Evolutionary conservation across 2,113 vertebrate genomes (phyloP).

Genomic region (Gallinago media): DNA sequence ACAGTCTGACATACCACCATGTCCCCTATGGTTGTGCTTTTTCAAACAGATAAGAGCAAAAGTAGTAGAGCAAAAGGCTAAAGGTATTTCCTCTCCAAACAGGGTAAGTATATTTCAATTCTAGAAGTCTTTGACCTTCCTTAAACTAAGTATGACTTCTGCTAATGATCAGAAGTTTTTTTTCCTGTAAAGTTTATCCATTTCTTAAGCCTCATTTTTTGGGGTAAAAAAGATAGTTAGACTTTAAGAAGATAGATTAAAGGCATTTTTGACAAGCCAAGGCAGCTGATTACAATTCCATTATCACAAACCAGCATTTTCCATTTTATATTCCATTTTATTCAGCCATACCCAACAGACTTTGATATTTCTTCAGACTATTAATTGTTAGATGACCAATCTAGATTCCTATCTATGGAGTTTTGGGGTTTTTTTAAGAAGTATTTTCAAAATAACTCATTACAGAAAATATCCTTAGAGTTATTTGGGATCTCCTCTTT

Average conservation of each 20-base stretch:
- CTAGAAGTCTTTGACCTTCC: background rate
- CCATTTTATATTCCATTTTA: background rate
- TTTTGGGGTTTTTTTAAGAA: accelerated
- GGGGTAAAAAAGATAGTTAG: background rate
- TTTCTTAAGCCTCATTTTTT: background rate
- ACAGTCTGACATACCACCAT: background rate
- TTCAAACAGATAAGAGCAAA: background rate
- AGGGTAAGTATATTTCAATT: background rate
- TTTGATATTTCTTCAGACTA: background rate
- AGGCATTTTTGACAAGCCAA: background rate
- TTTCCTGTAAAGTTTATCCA: background rate
- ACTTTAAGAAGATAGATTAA: background rate
- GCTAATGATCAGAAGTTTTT: background rate
- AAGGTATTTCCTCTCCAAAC: background rate
- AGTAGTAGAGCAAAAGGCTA: background rate
- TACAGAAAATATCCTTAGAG: background rate
- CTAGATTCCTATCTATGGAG: background rate
- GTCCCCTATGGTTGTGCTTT: background rate
- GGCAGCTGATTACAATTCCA: background rate
- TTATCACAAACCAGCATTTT: background rate
- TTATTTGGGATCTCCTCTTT: background rate
- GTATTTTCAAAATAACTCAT: background rate
- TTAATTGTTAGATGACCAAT: background rate
- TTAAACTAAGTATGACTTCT: background rate
- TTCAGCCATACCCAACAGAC: background rate